Evolutionary conservation across 2,888 invertebrate genomes (phyloP), one percentile per base, ranked within the genome.

Genomic region (Cheilosia pagana): DNA sequence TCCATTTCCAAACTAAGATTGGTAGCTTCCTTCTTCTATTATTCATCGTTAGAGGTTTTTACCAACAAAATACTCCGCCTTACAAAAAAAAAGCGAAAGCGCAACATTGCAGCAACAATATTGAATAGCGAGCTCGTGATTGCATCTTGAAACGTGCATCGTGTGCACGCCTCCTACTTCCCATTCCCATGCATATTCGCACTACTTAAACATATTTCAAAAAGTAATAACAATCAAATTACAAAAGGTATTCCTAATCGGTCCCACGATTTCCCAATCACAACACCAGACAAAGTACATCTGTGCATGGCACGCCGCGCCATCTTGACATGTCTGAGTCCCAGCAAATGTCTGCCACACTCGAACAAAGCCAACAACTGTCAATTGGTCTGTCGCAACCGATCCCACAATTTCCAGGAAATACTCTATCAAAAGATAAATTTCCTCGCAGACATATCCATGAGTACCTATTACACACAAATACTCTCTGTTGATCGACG

Each of bases 221-320:
- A 48, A 71, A 52, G 43, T 48, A 71, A 72, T 67, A 72, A 67
- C 57, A 76, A 63, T 71, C 71, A 53, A 71, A 77, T 77, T 60
- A 77, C 63, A 70, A 81, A 28, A 43, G 55, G 50, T 41, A 79
- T 59, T 72, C 41, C 59, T 65, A 79, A 72, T 71, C 52, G 23
- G 65, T 76, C 63, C 77, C 81, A 82, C 71, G 81, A 82, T 82
- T 82, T 62, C 19, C 43, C 57, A 72, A 43, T 43, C 41, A 45
- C 19, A 59, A 59, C 52, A 43, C 59, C 19, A n/a, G 45, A 45
- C 28, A 14, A 35, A 48, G 35, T 21, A 3, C n/a, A 28, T 8
- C 2, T 53, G 14, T 25, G 23, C 48, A 19, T 53, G 5, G 5
- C 50, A 3, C 2, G 23, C 5, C 23, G 50, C 2, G 23, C 5